phyloP scores from a whole-genome alignment of 1,140 invertebrate genomes.

The Saccostrea echinata region DNA sequence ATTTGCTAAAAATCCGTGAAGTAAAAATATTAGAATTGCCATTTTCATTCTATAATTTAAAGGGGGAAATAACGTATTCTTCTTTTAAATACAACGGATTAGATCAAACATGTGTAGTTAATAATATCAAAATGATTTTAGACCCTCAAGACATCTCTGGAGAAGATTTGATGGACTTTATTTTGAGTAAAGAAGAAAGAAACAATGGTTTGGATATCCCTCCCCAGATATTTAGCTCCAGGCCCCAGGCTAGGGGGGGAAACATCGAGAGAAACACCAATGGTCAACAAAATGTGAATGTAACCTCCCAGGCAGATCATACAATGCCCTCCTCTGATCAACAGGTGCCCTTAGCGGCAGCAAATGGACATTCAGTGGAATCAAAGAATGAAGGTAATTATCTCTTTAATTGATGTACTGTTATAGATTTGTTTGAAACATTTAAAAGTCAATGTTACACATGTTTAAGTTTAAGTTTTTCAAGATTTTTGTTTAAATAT shows the following conservation, averaged over 20 bases:
- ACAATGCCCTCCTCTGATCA: background rate
- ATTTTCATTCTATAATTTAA: no score
- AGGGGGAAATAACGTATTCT: no score
- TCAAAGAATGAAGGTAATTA: background rate
- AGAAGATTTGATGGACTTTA: background rate
- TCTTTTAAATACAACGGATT: no score
- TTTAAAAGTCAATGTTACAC: no score
- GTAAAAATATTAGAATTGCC: no score
- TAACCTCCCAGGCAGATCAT: background rate
- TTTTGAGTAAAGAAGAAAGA: slow-evolving; percentile 12
- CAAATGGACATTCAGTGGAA: background rate
- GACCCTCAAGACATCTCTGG: background rate
- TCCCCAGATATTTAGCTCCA: background rate
- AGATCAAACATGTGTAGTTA: no score
- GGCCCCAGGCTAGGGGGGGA: background rate
- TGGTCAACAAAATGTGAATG: background rate
- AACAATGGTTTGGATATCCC: background rate
- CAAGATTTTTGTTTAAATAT: background rate
- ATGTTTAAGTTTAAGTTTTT: no score
- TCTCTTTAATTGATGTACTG: background rate
- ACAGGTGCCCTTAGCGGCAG: background rate
- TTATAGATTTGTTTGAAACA: background rate
- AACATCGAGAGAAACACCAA: background rate
- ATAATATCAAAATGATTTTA: background rate
- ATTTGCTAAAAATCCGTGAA: no score